Base-by-base conservation (phyloP, 1,140 invertebrate species). In the Drosophila arawakana region DNA sequence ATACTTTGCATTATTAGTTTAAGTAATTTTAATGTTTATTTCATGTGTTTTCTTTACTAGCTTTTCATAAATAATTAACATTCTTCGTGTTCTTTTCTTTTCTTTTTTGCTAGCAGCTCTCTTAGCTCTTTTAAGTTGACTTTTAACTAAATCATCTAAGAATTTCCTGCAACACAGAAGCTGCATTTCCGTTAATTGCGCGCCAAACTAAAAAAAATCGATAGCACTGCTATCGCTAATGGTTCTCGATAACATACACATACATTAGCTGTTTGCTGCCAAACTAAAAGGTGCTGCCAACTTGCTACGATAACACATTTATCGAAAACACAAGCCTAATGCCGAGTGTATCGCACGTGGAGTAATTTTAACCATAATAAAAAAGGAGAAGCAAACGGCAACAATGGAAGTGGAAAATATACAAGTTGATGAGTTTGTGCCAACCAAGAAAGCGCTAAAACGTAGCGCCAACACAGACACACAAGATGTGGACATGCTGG, bases 351-450 rank as follows among this genome's bases (percentile, higher is more conserved):
- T 59, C 66, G 58, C 72, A 74, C 72, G 72, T 74, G 72, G 72
- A 62, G 54, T 49, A 41, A 60, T 39, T 52, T 71, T 35, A 13
- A 34, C 37, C 25, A 58, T 46, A 52, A 71, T 70, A 70, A 39
- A 61, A 11, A 0, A 54, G n/a, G 0, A 54, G 11, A 57, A 3
- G 9, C 10, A 5, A 30, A 39, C 18, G 7, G 43, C 35, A 49
- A 7, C 44, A 43, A 18, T 92, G 91, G 88, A 92, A 46, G 69
- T 60, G 30, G 78, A 90, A 59, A 95, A 95, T 68, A 94, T 95
- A 41, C 93, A 93, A 73, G 92, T 93, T 1, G 93, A 94, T 25
- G 93, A 93, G 39, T 95, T 95, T 91, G 72, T 94, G 61, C 94
- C 94, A 0, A 62, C 92, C 8, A 93, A 94, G 81, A 93, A 93